Evolutionary conservation across 1,140 invertebrate genomes (phyloP).

Genomic region (Melitaea cinxia): DNA sequence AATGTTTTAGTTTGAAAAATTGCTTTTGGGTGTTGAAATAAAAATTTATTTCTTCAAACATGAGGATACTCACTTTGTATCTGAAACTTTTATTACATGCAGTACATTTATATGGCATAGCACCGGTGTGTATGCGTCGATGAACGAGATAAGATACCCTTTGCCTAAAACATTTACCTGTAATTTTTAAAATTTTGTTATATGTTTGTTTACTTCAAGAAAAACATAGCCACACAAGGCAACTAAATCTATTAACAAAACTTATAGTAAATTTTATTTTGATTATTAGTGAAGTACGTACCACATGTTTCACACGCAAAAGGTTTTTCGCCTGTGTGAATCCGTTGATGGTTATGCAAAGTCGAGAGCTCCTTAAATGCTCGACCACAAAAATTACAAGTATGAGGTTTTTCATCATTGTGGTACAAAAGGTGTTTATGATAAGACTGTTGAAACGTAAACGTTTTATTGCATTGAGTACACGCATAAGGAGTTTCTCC

Average conservation of each 20-base stretch:
- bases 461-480: constrained; percentile 91
- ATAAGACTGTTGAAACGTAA: constrained; percentile 95
- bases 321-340: constrained; percentile 95
- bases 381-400: constrained; percentile 89
- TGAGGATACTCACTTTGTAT: constrained; percentile 88
- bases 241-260: no score
- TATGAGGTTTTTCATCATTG: constrained; percentile 92
- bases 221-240: no score
- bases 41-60: no score
- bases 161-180: constrained; percentile 93
- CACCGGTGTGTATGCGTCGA: constrained; percentile 91
- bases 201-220: background rate
- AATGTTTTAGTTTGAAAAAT: no score
- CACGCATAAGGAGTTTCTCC: constrained; percentile 95
- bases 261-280: no score
- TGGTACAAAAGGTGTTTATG: constrained; percentile 94
- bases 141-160: constrained; percentile 93
- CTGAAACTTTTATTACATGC: constrained; percentile 91
- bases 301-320: constrained; percentile 95
- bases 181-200: constrained; percentile 38
- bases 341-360: constrained; percentile 93
- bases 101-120: constrained; percentile 91
- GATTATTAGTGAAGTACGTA: constrained; percentile 73
- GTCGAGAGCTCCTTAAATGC: constrained; percentile 95
- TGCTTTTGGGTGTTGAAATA: no score